Percentiles rank a stretch among this genome's conserved stretches.
Conservation (phyloP, 2,888 invertebrate genomes). For the Lepidochrysops patricia region DNA sequence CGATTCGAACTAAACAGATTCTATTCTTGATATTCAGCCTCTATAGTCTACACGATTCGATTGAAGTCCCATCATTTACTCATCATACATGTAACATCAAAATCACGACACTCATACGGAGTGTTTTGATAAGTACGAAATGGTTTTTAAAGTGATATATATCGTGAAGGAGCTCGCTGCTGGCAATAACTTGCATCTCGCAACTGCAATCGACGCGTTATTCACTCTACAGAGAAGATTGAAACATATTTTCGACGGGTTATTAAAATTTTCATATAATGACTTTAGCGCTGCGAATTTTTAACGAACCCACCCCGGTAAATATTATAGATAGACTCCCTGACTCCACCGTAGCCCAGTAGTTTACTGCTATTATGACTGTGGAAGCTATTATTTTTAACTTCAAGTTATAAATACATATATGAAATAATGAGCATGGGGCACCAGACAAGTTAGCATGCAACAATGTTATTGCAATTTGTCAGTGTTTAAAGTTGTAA, state of each 20-base stretch:
- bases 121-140: background rate
- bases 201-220: conserved; percentile 21
- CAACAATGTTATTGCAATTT: background rate
- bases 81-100: background rate
- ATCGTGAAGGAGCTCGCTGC: conserved; percentile 26
- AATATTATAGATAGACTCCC: too few relatives aligned
- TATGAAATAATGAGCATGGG: background rate
- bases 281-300: background rate
- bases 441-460: background rate
- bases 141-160: conserved; percentile 13
- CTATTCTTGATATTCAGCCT: too few relatives aligned
- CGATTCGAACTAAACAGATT: too few relatives aligned
- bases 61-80: background rate
- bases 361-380: too few relatives aligned
- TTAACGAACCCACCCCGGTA: too few relatives aligned
- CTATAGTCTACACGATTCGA: too few relatives aligned
- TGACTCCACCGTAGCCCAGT: too few relatives aligned
- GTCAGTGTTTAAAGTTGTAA: background rate
- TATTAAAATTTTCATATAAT: background rate
- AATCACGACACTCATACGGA: conserved; percentile 4
- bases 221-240: background rate
- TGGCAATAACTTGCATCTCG: conserved; percentile 51
- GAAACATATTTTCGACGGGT: background rate
- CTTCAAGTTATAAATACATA: background rate
- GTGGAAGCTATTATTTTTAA: too few relatives aligned